Percentiles rank a stretch among this genome's conserved stretches.
Conservation (phyloP, 2,113 vertebrate species). For the Zapornia atra region DNA sequence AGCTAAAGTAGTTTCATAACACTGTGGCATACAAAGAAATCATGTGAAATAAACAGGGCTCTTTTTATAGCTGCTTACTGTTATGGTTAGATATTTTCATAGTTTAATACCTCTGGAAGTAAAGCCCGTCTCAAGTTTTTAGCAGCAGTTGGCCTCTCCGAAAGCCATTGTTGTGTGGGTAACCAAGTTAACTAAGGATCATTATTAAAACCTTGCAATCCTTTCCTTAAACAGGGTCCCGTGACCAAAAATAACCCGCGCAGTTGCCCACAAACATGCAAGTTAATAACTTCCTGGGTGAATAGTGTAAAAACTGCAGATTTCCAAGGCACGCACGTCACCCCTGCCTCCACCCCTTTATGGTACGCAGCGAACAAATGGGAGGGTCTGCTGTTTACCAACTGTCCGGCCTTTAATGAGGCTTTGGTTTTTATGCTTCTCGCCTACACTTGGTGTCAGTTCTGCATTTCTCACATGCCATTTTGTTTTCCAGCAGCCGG, state of each 20-base stretch:
- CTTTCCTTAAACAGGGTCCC: conserved; percentile 66
- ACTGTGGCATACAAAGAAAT: conserved; percentile 18
- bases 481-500: background rate
- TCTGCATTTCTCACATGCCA: conserved; percentile 26
- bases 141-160: conserved; percentile 57
- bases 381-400: background rate
- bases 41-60: conserved; percentile 66
- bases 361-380: background rate
- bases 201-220: conserved; percentile 70
- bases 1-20: conserved; percentile 49
- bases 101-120: conserved; percentile 68
- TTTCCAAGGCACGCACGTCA: background rate
- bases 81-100: conserved; percentile 65
- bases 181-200: conserved; percentile 61
- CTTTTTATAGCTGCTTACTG: conserved; percentile 67
- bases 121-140: conserved; percentile 46
- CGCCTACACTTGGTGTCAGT: background rate
- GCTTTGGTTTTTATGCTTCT: background rate
- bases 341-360: conserved; percentile 2
- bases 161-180: conserved; percentile 63
- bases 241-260: conserved; percentile 68
- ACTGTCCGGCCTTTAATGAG: background rate
- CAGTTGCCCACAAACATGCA: conserved; percentile 68
- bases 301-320: conserved; percentile 28
- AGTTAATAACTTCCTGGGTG: conserved; percentile 74